Percentiles rank a stretch among this genome's conserved stretches.
Evolutionary conservation across 2,113 vertebrate genomes (phyloP).

Genomic region (Leptosomus discolor): DNA sequence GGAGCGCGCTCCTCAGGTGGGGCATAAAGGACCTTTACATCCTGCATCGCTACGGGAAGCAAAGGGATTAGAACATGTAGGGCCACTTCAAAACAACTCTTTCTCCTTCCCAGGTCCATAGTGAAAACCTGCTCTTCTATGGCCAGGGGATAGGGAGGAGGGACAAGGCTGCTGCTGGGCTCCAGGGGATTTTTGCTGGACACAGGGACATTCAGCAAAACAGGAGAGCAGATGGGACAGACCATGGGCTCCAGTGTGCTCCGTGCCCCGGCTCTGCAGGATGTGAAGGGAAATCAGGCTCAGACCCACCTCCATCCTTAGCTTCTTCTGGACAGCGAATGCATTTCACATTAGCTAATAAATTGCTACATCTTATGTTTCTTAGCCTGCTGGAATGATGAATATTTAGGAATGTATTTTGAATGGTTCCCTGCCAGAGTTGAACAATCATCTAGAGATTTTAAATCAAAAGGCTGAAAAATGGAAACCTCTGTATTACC

Average conservation of each 20-base stretch:
- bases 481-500: conserved; percentile 41
- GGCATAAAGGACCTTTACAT: neutral
- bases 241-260: neutral
- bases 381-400: conserved; percentile 64
- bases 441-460: conserved; percentile 62
- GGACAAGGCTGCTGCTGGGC: neutral
- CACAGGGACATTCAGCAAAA: neutral
- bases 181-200: neutral
- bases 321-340: neutral
- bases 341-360: conserved; percentile 67
- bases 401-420: conserved; percentile 71
- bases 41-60: neutral
- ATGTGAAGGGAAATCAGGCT: neutral
- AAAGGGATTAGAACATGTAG: neutral
- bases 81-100: neutral
- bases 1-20: neutral
- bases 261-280: neutral
- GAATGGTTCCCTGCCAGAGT: conserved; percentile 69
- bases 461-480: conserved; percentile 62
- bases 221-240: neutral
- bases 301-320: conserved; percentile 7
- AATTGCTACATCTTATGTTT: conserved; percentile 54
- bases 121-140: neutral
- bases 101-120: neutral
- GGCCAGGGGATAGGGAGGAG: neutral